Evolutionary conservation across 2,797 vertebrate genomes (phyloP), one percentile per base, ranked within the genome.

Genomic region (Dryobates pubescens): DNA sequence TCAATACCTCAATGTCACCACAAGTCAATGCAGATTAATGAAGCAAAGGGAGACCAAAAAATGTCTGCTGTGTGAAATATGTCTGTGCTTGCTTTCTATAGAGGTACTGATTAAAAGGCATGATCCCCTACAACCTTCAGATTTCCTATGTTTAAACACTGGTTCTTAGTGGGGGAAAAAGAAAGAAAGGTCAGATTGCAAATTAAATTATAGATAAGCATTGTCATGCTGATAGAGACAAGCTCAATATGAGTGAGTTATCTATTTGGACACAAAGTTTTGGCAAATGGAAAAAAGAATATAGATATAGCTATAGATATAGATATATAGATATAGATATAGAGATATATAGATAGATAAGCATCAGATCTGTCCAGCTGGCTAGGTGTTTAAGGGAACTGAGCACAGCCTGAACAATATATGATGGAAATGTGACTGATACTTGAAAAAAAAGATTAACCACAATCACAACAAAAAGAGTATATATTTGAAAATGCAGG

Each of bases 181-280:
- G 9, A 34, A 45, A 32, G 29, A 69, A 78, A 79, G 43, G 51
- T 69, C 93, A 96, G 96, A 90, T 86, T 97, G 89, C 85, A 98
- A 98, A 99, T 98, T 98, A 98, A 98, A 98, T 98, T 95, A 98
- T 80, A 96, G 95, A 96, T 96, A 97, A 97, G 86, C 90, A 97
- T 90, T 97, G 97, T 97, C 97, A 98, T 95, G 91, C 86, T 94
- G 88, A 93, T 95, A 96, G 96, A 98, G 96, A 98, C 97, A 97
- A 97, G 97, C 96, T 98, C 98, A 98, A 97, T 97, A 98, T 93
- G 90, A 98, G 98, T 97, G 97, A 98, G 98, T 98, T 98, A 98
- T 98, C 97, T 98, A 95, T 97, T 98, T 98, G 98, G 98, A 98
- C 98, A 98, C 97, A 43, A 96, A 92, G 94, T 26, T 34, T 24